A percentile compares a stretch with the other conserved stretches of the same genome.
Evolutionary conservation across 1,140 invertebrate species (phyloP).

Genomic region (Heliconius himera): DNA sequence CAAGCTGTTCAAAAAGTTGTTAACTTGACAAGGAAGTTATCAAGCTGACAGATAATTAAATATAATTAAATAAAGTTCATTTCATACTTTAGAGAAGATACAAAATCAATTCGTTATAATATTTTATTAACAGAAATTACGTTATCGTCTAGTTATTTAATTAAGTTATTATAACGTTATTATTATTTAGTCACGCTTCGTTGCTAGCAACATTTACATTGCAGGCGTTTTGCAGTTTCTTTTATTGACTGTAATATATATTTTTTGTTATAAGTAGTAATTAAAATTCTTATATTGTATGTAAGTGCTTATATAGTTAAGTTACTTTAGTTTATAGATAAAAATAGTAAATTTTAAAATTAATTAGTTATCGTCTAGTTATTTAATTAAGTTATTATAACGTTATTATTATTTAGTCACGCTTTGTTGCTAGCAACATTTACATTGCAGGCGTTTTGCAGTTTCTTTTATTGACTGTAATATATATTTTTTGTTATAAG

Average conservation of each 20-base stretch:
- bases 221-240: neutral
- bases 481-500: neutral
- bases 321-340: too few relatives aligned
- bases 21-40: slow-evolving; percentile 9
- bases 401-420: slow-evolving; percentile 3
- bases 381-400: slow-evolving; percentile 6
- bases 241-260: neutral
- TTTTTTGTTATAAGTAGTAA: too few relatives aligned
- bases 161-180: neutral
- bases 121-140: neutral
- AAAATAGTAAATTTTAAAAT: too few relatives aligned
- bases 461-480: neutral
- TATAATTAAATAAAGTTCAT: neutral
- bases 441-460: neutral
- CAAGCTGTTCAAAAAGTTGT: neutral
- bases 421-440: neutral
- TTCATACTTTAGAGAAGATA: neutral
- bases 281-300: too few relatives aligned
- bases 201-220: neutral
- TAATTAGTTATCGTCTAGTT: neutral
- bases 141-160: neutral
- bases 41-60: neutral
- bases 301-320: too few relatives aligned
- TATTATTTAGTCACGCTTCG: slow-evolving; percentile 7
- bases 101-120: slow-evolving; percentile 3